A percentile compares a stretch with the other conserved stretches of the same genome.
These are phyloP conservation scores for Heterodera schachtii DNA, from an alignment of 1,140 invertebrate species.

Conservation along the genomic window DNA sequence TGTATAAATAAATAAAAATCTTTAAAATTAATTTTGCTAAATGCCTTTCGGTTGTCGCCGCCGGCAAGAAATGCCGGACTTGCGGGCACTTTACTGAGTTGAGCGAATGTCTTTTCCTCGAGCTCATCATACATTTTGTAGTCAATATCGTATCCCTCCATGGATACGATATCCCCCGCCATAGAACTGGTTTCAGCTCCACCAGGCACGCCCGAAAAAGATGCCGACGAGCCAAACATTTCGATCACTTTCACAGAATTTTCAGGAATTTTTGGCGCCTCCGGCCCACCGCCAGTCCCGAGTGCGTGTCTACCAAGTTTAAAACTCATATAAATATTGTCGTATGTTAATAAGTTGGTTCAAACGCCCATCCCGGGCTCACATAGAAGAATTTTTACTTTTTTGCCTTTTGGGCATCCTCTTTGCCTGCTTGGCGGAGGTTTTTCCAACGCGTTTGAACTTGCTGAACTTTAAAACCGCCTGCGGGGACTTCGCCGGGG, in stretches of 20 bases:
- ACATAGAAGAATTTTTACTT: background rate
- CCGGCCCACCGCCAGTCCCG: background rate
- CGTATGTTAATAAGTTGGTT: too few species aligned
- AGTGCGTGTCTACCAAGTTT: background rate
- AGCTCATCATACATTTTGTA: background rate
- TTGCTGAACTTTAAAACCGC: too few species aligned
- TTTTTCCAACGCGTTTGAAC: background rate
- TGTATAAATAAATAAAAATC: background rate
- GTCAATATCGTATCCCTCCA: background rate
- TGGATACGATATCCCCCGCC: background rate
- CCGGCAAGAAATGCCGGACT: background rate
- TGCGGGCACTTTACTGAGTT: background rate
- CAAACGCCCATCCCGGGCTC: too few species aligned
- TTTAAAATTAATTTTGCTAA: background rate
- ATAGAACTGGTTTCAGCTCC: background rate
- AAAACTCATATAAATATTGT: background rate
- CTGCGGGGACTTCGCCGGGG: too few species aligned
- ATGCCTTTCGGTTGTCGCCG: background rate
- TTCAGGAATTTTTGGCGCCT: too few species aligned
- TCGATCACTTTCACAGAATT: background rate
- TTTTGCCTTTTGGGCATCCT: constrained; percentile 13
- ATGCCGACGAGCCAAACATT: constrained; percentile 1
- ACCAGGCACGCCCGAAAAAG: background rate
- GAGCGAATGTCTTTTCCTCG: background rate
- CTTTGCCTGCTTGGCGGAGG: background rate